phyloP scores from a whole-genome alignment of 1,140 invertebrate genomes.

The Lucilia sericata region DNA sequence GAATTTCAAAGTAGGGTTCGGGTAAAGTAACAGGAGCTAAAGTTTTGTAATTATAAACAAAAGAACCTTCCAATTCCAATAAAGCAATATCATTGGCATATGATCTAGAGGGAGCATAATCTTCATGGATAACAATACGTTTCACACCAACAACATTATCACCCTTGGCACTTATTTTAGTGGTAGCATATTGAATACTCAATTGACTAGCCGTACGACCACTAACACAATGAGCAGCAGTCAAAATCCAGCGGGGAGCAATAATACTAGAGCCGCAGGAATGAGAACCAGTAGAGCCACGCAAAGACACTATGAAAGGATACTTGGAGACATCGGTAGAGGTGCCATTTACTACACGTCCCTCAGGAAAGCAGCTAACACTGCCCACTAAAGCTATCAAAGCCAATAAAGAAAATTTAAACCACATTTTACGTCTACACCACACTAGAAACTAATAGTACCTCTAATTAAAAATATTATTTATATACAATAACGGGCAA shows the following conservation, averaged over 20 bases:
- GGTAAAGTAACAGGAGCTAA: slow-evolving; percentile 57
- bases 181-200: slow-evolving; percentile 58
- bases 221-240: slow-evolving; percentile 73
- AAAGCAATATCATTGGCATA: slow-evolving; percentile 64
- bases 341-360: slow-evolving; percentile 63
- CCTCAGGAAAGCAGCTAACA: slow-evolving; percentile 50
- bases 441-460: background rate
- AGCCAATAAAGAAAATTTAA: background rate
- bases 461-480: too few relatives aligned
- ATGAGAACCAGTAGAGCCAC: slow-evolving; percentile 65
- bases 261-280: slow-evolving; percentile 73
- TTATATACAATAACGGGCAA: too few relatives aligned
- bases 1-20: slow-evolving; percentile 50
- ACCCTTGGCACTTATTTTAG: slow-evolving; percentile 51
- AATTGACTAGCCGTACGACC: slow-evolving; percentile 53
- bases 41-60: slow-evolving; percentile 54
- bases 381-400: background rate
- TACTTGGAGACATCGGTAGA: slow-evolving; percentile 54
- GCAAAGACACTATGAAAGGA: slow-evolving; percentile 63
- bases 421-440: slow-evolving; percentile 29
- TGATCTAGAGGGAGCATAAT: slow-evolving; percentile 54
- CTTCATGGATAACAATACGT: slow-evolving; percentile 61
- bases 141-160: slow-evolving; percentile 59
- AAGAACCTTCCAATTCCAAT: slow-evolving; percentile 52
- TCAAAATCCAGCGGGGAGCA: slow-evolving; percentile 70